Evolutionary conservation across 2,797 vertebrate genomes (phyloP).

Genomic region (Buceros bicornis): DNA sequence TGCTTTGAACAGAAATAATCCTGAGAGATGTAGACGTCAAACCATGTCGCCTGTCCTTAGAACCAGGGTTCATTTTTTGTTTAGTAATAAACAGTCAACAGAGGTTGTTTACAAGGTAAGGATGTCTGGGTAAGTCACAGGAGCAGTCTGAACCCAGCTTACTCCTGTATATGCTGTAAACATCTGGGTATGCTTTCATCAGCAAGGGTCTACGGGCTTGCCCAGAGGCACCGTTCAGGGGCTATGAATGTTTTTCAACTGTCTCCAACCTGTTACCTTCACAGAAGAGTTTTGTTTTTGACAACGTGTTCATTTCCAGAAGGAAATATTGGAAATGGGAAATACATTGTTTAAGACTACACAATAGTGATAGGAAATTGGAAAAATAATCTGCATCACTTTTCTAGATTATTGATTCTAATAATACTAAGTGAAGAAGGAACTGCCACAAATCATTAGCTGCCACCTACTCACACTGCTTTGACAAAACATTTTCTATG

Average conservation of each 20-base stretch:
- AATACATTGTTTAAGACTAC: neutral
- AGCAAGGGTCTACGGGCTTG: neutral
- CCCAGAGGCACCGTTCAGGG: neutral
- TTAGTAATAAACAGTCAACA: neutral
- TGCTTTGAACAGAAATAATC: neutral
- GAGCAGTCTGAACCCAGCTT: neutral
- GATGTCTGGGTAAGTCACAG: neutral
- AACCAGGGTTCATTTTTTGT: neutral
- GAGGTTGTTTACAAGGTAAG: neutral
- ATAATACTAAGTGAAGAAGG: neutral
- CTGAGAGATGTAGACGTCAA: neutral
- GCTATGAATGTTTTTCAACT: too few relatives aligned
- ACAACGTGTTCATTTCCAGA: neutral
- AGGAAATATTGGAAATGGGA: neutral
- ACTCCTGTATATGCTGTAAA: neutral
- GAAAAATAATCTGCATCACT: neutral
- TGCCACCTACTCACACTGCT: neutral
- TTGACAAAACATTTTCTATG: neutral
- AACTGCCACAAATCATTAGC: neutral
- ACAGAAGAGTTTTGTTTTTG: neutral
- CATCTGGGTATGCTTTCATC: neutral
- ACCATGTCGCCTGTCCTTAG: neutral
- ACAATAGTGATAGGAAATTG: too few relatives aligned
- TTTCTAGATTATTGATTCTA: neutral
- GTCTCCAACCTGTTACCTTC: neutral